Percentiles rank a stretch among this genome's conserved stretches.
phyloP scores from a whole-genome alignment of 2,113 vertebrate species.

The Nycticryphes semicollaris region DNA sequence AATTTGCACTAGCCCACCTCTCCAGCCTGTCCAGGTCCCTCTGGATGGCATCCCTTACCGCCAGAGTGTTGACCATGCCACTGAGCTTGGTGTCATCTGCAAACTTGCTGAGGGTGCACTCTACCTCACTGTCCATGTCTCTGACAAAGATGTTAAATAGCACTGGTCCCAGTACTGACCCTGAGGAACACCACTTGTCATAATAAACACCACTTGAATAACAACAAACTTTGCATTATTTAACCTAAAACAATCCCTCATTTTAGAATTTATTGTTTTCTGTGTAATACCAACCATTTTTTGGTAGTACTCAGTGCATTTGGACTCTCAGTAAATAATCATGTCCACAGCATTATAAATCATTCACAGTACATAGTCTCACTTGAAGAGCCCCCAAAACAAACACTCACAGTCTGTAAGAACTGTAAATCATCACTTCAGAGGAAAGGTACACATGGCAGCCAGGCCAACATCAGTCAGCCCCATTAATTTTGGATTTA shows the following conservation, averaged over 20 bases:
- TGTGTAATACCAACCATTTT: background rate
- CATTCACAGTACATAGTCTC: background rate
- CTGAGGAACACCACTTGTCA: too few species aligned
- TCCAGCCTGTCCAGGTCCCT: too few species aligned
- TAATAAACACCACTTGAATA: background rate
- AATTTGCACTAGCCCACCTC: too few species aligned
- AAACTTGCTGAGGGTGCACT: too few species aligned
- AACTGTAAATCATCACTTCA: constrained; percentile 48
- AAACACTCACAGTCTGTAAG: background rate
- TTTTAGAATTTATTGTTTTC: background rate
- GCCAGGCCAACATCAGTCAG: background rate
- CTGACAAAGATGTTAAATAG: too few species aligned
- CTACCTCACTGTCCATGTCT: too few species aligned
- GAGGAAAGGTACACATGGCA: background rate
- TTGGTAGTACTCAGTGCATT: background rate
- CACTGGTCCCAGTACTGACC: too few species aligned
- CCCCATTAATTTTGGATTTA: constrained; percentile 10
- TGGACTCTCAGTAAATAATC: constrained; percentile 36
- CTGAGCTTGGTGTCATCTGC: too few species aligned
- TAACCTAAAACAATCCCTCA: background rate
- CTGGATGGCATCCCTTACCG: too few species aligned
- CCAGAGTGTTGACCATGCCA: too few species aligned
- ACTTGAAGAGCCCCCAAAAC: background rate
- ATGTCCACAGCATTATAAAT: constrained; percentile 23
- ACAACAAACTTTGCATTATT: background rate